A percentile compares a stretch with the other conserved stretches of the same genome.
These are phyloP conservation scores for Archaeoteleia sp. DNA, from an alignment of 2,888 invertebrate species.

Conservation along the genomic window DNA sequence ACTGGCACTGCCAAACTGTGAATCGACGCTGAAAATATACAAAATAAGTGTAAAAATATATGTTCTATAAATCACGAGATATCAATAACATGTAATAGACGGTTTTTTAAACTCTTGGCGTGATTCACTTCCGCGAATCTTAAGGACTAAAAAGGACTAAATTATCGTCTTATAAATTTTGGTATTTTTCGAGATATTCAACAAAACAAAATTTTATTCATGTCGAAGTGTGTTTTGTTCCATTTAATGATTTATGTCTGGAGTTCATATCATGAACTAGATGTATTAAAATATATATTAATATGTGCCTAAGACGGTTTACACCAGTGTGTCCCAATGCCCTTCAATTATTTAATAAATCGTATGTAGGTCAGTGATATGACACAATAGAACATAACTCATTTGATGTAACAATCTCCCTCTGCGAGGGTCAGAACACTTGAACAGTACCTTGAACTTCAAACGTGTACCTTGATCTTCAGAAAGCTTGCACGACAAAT, in stretches of 20 bases:
- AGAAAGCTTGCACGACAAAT: slow-evolving; percentile 17
- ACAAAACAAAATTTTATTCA: no score
- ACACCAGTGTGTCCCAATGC: slow-evolving; percentile 11
- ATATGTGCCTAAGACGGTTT: not conserved
- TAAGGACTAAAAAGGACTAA: no score
- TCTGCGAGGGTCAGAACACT: slow-evolving; percentile 28
- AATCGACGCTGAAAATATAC: slow-evolving; percentile 79
- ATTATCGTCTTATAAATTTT: no score
- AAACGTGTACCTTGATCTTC: slow-evolving; percentile 50
- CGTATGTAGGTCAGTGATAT: slow-evolving; percentile 48
- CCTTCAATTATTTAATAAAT: slow-evolving; percentile 49
- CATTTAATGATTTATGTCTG: no score
- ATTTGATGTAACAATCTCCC: slow-evolving; percentile 28
- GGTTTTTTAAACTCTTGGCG: no score
- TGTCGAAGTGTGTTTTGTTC: no score
- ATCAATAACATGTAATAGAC: not conserved
- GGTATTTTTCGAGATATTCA: no score
- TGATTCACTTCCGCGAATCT: no score
- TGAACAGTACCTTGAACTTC: slow-evolving; percentile 55
- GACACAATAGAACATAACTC: slow-evolving; percentile 28
- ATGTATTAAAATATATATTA: not conserved
- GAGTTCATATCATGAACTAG: not conserved
- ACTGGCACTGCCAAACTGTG: slow-evolving; percentile 87
- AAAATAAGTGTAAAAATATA: no score
- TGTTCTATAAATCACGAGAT: no score